A percentile compares a stretch with the other conserved stretches of the same genome.
Conservation (phyloP, 2,888 invertebrate species). For the Spialia ferax region DNA sequence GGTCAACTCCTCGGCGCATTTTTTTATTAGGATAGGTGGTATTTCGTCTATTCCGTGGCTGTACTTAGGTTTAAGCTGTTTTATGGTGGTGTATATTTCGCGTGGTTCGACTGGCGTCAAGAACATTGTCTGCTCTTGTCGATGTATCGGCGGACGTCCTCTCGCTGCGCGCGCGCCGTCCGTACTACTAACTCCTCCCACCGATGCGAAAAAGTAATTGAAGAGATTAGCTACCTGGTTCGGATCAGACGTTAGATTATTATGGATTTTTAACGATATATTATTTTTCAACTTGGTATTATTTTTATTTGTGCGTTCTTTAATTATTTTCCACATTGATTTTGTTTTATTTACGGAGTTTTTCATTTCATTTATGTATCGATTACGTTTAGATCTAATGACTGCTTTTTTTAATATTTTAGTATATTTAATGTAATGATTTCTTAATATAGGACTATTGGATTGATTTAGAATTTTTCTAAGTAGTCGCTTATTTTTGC, state of each 20-base stretch:
- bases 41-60: constrained; percentile 17
- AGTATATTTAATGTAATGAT: too few relatives aligned
- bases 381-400: too few relatives aligned
- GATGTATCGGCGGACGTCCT: neutral
- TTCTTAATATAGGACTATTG: neutral
- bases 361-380: too few relatives aligned
- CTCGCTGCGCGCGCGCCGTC: neutral
- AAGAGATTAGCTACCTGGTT: constrained; percentile 14
- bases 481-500: neutral
- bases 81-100: neutral
- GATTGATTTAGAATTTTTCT: neutral
- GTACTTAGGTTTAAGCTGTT: constrained; percentile 12
- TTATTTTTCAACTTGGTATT: neutral
- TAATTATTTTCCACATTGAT: constrained; percentile 26
- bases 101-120: neutral
- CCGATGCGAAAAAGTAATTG: constrained; percentile 24
- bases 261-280: constrained; percentile 2
- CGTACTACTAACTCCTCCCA: neutral
- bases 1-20: constrained; percentile 14
- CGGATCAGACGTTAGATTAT: constrained; percentile 6
- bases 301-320: constrained; percentile 20
- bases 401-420: too few relatives aligned
- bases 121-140: neutral
- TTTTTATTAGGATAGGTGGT: constrained; percentile 7
- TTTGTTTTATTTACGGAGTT: constrained; percentile 9